Base-by-base conservation (phyloP, 2,888 invertebrate genomes). In the Melieria picta region DNA sequence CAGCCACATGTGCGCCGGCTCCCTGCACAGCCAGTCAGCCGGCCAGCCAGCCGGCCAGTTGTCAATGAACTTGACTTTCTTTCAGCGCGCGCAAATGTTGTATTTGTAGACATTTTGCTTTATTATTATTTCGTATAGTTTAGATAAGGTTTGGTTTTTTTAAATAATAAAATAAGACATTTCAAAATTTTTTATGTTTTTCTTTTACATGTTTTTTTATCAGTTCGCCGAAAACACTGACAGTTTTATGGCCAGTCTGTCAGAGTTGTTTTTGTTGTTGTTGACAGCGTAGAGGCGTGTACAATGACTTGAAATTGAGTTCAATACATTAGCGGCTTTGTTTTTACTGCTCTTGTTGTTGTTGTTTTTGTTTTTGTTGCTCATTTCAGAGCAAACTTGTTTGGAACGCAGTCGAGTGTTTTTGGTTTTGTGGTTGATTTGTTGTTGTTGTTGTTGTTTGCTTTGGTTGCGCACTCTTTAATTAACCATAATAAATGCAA, bases 41-140 rank as follows among this genome's bases (percentile, higher is more conserved):
- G 3, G 3, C 3, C 50, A 50, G 50, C 10, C 50, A 50, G 50
- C 10, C 50, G 11, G 9, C n/a, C 52, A 58, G 10, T 65, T 65
- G 65, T 43, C 65, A 65, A 65, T 65, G 65, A 65, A 65, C 65
- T 65, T 65, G 65, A 65, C 63, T 63, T 63, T 61, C 45, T 30
- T 30, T 30, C 46, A n/a, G 7, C 45, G 7, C n/a, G 58, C n/a
- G 58, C 58, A 7, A 30, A 13, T 30, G 10, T 10, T 30, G 30
- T 30, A 30, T 30, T 30, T 30, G 30, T 30, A 30, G 30, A 30
- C 30, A 57, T 13, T 30, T 30, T 30, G 30, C 30, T 30, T 30
- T 30, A 30, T 30, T 30, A 30, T 30, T 30, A 30, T 30, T 30
- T 30, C 30, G 30, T 30, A 30, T 30, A 30, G 30, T 30, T 30